A percentile compares a stretch with the other conserved stretches of the same genome.
These are phyloP conservation scores for Pavo muticus DNA, from an alignment of 2,113 vertebrate species.

Conservation along the genomic window DNA sequence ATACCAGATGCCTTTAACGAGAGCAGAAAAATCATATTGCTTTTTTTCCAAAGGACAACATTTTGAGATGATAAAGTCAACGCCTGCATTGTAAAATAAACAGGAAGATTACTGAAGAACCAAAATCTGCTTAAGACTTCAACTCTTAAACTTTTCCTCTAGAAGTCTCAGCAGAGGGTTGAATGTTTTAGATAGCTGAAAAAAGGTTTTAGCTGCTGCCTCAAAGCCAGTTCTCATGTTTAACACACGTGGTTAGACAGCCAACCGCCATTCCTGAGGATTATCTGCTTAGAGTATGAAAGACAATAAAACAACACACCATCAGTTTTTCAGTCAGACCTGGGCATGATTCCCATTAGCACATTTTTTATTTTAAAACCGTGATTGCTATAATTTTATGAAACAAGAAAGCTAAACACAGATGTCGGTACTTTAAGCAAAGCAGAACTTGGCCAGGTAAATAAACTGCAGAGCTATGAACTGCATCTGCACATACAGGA, in stretches of 20 bases:
- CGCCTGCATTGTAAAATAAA: background rate
- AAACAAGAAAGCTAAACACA: background rate
- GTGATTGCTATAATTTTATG: slow-evolving; percentile 2
- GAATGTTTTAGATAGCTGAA: background rate
- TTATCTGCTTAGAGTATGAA: slow-evolving; percentile 48
- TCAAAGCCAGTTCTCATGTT: slow-evolving; percentile 49
- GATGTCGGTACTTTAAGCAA: background rate
- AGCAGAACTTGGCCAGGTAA: background rate
- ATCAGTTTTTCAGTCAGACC: background rate
- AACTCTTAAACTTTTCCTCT: background rate
- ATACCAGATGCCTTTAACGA: background rate
- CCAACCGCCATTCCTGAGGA: slow-evolving; percentile 35
- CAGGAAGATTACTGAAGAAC: background rate
- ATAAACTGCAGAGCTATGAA: background rate
- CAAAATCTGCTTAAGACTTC: background rate
- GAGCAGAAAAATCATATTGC: background rate
- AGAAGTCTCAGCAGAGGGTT: background rate
- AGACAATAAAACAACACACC: slow-evolving; percentile 50
- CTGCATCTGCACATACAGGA: background rate
- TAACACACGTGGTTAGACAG: slow-evolving; percentile 27
- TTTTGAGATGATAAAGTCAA: background rate
- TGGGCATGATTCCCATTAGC: slow-evolving; percentile 36
- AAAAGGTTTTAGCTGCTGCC: slow-evolving; percentile 9
- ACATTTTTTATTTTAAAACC: slow-evolving; percentile 34
- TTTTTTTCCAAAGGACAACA: background rate